Conservation (phyloP, 2,888 invertebrate species). For the Pocota personata region DNA sequence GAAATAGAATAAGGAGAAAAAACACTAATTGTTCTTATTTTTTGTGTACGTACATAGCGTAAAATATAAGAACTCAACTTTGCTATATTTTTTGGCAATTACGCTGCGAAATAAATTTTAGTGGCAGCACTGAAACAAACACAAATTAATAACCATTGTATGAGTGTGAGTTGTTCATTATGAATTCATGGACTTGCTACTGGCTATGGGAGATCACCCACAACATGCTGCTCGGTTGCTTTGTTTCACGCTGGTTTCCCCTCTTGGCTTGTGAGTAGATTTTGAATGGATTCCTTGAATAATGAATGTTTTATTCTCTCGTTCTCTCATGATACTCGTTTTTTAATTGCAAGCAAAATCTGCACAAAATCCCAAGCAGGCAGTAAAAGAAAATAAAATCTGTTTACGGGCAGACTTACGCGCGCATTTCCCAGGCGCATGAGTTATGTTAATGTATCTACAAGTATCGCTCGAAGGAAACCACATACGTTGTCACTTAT, state of each 20-base stretch:
- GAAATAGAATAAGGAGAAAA: too few relatives aligned
- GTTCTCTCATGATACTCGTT: background rate
- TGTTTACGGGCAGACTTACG: conserved; percentile 8
- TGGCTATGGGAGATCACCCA: background rate
- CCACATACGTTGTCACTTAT: background rate
- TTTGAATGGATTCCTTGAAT: conserved; percentile 30
- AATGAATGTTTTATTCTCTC: background rate
- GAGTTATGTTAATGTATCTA: conserved; percentile 42
- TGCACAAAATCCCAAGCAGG: background rate
- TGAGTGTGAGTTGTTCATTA: background rate
- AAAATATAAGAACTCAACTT: too few relatives aligned
- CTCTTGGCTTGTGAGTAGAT: background rate
- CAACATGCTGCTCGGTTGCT: background rate
- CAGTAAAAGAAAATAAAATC: background rate
- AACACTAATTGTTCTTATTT: too few relatives aligned
- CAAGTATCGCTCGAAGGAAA: conserved; percentile 22
- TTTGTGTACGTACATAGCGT: too few relatives aligned
- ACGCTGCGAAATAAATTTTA: too few relatives aligned
- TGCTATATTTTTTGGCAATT: too few relatives aligned
- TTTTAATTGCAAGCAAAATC: background rate
- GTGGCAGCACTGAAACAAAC: too few relatives aligned
- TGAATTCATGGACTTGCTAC: background rate
- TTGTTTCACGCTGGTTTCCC: background rate
- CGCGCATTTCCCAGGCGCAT: conserved; percentile 63
- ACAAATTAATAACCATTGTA: background rate